Base-by-base conservation (phyloP, 2,113 vertebrate species). In the Archocentrus centrarchus region DNA sequence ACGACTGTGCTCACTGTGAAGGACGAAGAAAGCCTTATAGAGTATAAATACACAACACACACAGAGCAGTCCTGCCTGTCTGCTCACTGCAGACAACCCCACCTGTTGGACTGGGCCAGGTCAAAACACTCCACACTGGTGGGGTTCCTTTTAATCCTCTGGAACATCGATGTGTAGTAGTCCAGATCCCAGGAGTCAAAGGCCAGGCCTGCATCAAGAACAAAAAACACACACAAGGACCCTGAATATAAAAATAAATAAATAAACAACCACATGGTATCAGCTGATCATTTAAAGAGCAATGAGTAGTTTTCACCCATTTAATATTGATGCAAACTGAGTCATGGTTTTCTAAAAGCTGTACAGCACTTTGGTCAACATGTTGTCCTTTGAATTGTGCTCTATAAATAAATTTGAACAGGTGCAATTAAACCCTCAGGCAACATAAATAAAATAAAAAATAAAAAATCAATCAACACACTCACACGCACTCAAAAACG, bases 61-160 rank as follows among this genome's bases (percentile, higher is more conserved):
- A 85, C 57, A 87, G 81, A 85, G 73, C 41, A 2, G 13, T 20
- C 55, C 75, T 1, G 39, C 63, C 24, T 27, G 59, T 73, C 17
- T 53, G 60, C 60, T 37, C 7, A 3, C 1, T 44, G 53, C n/a
- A 59, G 60, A 75, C 22, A 44, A 27, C 55, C 89, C 17, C 41
- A 97, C 97, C 97, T 98, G 93, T 98, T 98, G 59, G 97, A 98
- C 93, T 98, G 97, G 1, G 97, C 97, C 86, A 98, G 90, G 92
- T 98, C 97, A 4, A 98, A 98, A 87, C 96, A 97, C 92, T 98
- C 97, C 64, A 98, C 97, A 0, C 94, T 97, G 86, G 96, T 97
- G 7, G 97, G 97, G 86, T 98, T 98, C 47, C 97, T 96, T 30
- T 96, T 83, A 6, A 97, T 92, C 20, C 94, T 96, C 92, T 96